Percentiles rank a stretch among this genome's conserved stretches.
These are phyloP conservation scores for Leptodactylus fuscus DNA, from an alignment of 2,113 vertebrate species.

Conservation along the genomic window DNA sequence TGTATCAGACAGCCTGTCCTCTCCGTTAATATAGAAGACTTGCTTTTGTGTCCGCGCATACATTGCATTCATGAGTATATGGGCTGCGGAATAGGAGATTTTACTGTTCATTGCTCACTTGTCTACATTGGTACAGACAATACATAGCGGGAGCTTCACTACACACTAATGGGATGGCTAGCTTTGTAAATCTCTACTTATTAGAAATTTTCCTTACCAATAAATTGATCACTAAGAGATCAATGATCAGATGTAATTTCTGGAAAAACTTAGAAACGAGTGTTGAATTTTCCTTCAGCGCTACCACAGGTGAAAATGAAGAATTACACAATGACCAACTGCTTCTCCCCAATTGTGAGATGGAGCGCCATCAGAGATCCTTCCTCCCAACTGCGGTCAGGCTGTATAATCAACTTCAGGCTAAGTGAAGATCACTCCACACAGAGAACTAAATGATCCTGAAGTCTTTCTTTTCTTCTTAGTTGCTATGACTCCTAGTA, in stretches of 20 bases:
- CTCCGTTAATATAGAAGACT: background rate
- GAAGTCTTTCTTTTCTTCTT: no score
- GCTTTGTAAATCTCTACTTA: background rate
- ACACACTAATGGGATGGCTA: background rate
- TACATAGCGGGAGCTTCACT: background rate
- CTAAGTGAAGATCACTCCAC: no score
- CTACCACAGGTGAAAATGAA: background rate
- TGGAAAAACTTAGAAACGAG: background rate
- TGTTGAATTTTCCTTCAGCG: background rate
- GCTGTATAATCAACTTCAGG: no score
- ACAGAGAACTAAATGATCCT: no score
- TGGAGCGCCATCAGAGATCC: no score
- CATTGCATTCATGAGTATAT: conserved; percentile 8
- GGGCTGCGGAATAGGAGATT: background rate
- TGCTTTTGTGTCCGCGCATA: conserved; percentile 19
- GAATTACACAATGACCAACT: background rate
- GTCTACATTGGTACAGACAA: background rate
- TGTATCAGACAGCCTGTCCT: conserved; percentile 30
- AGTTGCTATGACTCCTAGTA: no score
- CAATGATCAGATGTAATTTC: background rate
- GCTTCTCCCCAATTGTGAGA: no score
- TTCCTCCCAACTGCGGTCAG: no score
- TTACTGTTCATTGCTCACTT: background rate
- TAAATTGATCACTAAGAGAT: background rate
- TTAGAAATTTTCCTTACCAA: background rate